Base-by-base conservation (phyloP, 2,888 invertebrate species). In the Syrista parreyssii region DNA sequence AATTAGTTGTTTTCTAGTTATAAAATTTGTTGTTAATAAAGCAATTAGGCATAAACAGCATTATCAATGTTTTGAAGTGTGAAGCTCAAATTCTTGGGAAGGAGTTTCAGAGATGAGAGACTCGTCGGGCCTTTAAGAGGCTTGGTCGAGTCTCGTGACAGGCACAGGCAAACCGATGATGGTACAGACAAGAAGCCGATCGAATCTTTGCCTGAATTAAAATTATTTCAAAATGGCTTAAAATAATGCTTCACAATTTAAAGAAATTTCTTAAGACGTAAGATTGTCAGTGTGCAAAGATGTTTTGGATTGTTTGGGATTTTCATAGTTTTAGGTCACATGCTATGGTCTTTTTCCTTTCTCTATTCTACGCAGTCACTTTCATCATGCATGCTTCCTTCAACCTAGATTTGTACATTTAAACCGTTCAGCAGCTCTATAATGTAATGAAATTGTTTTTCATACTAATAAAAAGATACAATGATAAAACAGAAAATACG, bases 231-330 rank as follows among this genome's bases (percentile, higher is more conserved):
- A 69, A 69, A 71, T 6, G 82, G 79, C 31, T 80, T 79, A 69
- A 83, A 82, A 75, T 81, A 80, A 33, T 78, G 68, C 11, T 75
- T 75, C 30, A 81, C 79, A 31, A 82, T 35, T 74, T 78, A 74
- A 31, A 80, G 76, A 76, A 81, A 81, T 76, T 78, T 81, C n/a
- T 79, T 77, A 55, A 81, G 79, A 40, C 81, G 79, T 11, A 82
- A 68, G 71, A 82, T 80, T 11, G 78, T 73, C 15, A 82, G 34
- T 55, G 79, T 75, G 23, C 80, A 78, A 34, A 81, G 76, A 33
- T 81, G 71, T 34, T 68, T 80, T 11, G 83, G 81, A n/a, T 81
- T 71, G 69, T 71, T 75, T 11, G 79, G 78, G 74, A 82, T 40
- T 40, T 68, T 75, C 34, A 69, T 4, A 23, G n/a, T 69, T 23